Conservation (phyloP, 2,797 vertebrate species). For the Catamblyrhynchus diadema region DNA sequence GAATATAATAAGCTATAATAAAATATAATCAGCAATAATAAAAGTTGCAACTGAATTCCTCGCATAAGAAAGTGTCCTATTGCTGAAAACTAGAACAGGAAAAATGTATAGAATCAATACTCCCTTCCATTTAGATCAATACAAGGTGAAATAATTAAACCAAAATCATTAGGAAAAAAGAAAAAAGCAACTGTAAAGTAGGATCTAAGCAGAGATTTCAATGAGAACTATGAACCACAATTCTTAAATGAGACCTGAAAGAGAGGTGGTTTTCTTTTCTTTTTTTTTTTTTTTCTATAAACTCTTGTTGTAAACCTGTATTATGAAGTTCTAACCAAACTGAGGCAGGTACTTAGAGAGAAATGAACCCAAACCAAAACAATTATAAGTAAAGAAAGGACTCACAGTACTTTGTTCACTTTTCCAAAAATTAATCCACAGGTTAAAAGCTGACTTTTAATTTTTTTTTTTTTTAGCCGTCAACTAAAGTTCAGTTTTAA, state of each 20-base stretch:
- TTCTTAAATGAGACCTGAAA: neutral
- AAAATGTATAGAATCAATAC: neutral
- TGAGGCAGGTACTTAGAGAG: neutral
- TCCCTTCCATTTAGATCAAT: neutral
- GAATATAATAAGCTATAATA: neutral
- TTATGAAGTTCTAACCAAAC: neutral
- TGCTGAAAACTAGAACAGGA: neutral
- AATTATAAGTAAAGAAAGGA: neutral
- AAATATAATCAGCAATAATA: neutral
- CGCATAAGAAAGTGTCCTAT: neutral
- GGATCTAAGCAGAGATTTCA: neutral
- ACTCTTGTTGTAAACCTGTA: neutral
- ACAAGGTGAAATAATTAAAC: neutral
- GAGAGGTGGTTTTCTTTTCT: rapidly evolving
- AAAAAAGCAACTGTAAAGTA: neutral
- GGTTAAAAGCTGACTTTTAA: neutral
- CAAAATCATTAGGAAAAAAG: neutral
- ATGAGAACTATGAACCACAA: neutral
- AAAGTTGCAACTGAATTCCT: neutral
- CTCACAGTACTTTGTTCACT: neutral
- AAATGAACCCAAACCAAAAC: neutral
- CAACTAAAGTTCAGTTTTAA: neutral
- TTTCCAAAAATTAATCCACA: constrained; percentile 8
- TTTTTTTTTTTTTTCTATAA: neutral
- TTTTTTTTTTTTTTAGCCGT: neutral